These are phyloP conservation scores for Bombus picipes DNA, from an alignment of 1,140 invertebrate genomes.

Conservation along the genomic window DNA sequence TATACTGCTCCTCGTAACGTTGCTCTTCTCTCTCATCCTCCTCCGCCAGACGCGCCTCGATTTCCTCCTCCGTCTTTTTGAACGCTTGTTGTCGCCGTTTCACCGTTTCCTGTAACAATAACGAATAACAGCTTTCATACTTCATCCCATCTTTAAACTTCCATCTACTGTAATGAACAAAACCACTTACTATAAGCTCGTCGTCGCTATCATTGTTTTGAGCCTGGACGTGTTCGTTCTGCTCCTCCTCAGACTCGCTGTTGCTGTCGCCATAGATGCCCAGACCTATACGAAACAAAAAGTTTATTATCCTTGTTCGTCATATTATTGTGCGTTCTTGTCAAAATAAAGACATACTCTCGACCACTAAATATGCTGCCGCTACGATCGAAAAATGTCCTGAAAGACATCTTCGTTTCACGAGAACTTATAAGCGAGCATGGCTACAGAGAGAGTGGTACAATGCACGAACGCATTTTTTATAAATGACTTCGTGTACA, in stretches of 20 bases:
- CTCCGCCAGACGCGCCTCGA: conserved; percentile 81
- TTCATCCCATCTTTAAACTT: not conserved
- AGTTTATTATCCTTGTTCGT: conserved; percentile 17
- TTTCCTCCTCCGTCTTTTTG: conserved; percentile 83
- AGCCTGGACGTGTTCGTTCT: conserved; percentile 74
- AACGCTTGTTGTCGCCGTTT: conserved; percentile 82
- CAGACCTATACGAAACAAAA: conserved; percentile 79
- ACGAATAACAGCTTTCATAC: not conserved
- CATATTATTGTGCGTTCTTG: not conserved
- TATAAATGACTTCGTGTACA: conserved; percentile 44
- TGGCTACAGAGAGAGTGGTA: conserved; percentile 35
- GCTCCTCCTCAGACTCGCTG: conserved; percentile 82
- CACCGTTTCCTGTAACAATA: conserved; percentile 77
- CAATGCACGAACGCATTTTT: conserved; percentile 52
- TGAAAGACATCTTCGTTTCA: conserved; percentile 60
- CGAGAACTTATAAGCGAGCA: conserved; percentile 49
- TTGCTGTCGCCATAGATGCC: conserved; percentile 84
- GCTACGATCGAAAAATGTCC: conserved; percentile 59
- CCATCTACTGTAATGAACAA: not conserved
- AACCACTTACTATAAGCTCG: conserved; percentile 79
- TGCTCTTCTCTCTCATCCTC: conserved; percentile 79
- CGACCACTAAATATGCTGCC: conserved; percentile 60
- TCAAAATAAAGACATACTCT: conserved; percentile 61
- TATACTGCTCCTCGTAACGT: conserved; percentile 64
- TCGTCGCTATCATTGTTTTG: conserved; percentile 82